Evolutionary conservation across 1,140 invertebrate species (phyloP), one percentile per base, ranked within the genome.

Genomic region (Linepithema humile): DNA sequence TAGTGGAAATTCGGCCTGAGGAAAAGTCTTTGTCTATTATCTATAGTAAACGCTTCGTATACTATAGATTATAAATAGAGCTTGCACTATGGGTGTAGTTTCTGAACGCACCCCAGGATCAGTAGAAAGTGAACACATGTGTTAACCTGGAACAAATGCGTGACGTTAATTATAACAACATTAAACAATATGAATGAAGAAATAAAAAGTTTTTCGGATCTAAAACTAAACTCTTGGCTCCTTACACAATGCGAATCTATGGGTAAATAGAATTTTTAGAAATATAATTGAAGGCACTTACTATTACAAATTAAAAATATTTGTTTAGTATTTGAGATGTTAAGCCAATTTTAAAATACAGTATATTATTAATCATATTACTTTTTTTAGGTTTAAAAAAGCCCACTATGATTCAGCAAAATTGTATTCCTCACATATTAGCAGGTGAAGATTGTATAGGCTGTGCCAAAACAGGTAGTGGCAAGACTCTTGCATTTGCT

Each of bases 401-500:
- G 69, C 98, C 98, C 40, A 99, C 98, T 1, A 96, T 96, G n/a
- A 98, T 98, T 82, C 98, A 98, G 93, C 92, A 95, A 90, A 96
- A 97, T 86, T 98, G 97, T 90, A 97, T 98, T 89, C 96, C 97
- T 48, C 94, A 96, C 40, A 98, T 99, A 88, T 93, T 99, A 57
- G 88, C 95, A 85, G 98, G 98, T 0, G 95, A 96, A 90, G 98
- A 99, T 95, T 97, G 98, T 74, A 98, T 99, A 91, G 99, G 98
- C 17, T 97, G 98, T 88, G 98, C 98, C 1, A 98, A 99, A 95
- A 99, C 99, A 45, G 99, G 99, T 26, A 99, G 98, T 73, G 99
- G 99, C 45, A 99, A 99, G 95, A 99, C 99, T 5, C 96, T 99
- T 90, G 98, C 99, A 0, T 99, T 99, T 96, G 98, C 98, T 4